A percentile compares a stretch with the other conserved stretches of the same genome.
These are phyloP conservation scores for Cerceris ruficornis DNA, from an alignment of 2,888 invertebrate genomes.

Conservation along the genomic window DNA sequence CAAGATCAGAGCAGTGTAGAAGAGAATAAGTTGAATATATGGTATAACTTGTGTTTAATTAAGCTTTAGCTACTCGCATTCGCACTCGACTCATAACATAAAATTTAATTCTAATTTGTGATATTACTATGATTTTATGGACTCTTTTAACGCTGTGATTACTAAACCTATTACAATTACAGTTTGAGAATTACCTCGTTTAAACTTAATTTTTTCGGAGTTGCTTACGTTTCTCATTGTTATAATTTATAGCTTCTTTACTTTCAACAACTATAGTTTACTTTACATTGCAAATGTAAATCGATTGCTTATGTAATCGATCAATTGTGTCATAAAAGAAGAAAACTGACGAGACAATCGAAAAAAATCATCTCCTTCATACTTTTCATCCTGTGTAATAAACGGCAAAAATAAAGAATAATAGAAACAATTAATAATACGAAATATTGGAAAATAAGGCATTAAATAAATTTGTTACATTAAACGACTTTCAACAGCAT, in stretches of 20 bases:
- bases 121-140: not conserved
- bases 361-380: not conserved
- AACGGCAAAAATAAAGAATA: too few relatives aligned
- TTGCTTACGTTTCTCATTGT: too few relatives aligned
- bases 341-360: not conserved
- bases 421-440: too few relatives aligned
- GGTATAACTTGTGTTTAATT: not conserved
- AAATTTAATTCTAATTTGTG: not conserved
- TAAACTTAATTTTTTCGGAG: too few relatives aligned
- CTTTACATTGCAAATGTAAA: too few relatives aligned
- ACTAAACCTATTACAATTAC: not conserved
- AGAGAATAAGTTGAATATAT: not conserved
- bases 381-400: not conserved
- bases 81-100: not conserved
- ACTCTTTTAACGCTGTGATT: not conserved
- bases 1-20: not conserved
- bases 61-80: not conserved
- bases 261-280: too few relatives aligned
- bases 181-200: not conserved
- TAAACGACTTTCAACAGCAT: too few relatives aligned
- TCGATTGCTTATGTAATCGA: not conserved
- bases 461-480: too few relatives aligned
- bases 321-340: not conserved
- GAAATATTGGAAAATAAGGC: too few relatives aligned
- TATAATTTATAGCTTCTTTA: too few relatives aligned